A percentile compares a stretch with the other conserved stretches of the same genome.
Evolutionary conservation across 2,113 vertebrate species (phyloP).

Genomic region (Mormyrus lacerda): DNA sequence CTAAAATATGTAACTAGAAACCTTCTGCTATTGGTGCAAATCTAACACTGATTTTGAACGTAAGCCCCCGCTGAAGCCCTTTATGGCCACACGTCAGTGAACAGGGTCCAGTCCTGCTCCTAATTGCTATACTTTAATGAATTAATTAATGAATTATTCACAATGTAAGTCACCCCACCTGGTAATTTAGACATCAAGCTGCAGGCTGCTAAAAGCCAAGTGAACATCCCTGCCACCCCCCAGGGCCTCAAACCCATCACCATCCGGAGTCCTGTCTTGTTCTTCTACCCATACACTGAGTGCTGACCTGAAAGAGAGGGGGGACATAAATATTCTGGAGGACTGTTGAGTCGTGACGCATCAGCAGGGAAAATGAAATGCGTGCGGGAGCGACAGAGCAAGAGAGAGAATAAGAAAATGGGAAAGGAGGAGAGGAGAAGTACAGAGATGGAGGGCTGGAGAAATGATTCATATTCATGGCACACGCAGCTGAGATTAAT

Average conservation of each 20-base stretch:
- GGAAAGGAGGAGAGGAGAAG: constrained; percentile 30
- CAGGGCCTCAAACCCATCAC: neutral
- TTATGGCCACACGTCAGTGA: neutral
- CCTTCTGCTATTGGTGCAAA: neutral
- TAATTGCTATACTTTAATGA: neutral
- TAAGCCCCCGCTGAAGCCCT: neutral
- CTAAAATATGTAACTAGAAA: neutral
- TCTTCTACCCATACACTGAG: neutral
- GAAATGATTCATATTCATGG: constrained; percentile 88
- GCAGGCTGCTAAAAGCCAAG: neutral
- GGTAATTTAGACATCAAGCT: neutral
- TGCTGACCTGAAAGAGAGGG: neutral
- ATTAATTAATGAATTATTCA: neutral
- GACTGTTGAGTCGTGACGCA: constrained; percentile 23
- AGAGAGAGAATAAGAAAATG: neutral
- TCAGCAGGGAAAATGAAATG: constrained; percentile 23
- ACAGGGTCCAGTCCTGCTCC: neutral
- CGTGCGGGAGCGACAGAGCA: neutral
- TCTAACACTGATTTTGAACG: neutral
- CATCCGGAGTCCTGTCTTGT: neutral
- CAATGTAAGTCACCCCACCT: neutral
- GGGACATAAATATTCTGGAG: neutral
- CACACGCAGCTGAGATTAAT: constrained; percentile 93
- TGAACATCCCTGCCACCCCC: neutral
- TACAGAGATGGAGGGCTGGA: constrained; percentile 65